phyloP scores from a whole-genome alignment of 2,113 vertebrate species.

The Oncorhynchus keta region DNA sequence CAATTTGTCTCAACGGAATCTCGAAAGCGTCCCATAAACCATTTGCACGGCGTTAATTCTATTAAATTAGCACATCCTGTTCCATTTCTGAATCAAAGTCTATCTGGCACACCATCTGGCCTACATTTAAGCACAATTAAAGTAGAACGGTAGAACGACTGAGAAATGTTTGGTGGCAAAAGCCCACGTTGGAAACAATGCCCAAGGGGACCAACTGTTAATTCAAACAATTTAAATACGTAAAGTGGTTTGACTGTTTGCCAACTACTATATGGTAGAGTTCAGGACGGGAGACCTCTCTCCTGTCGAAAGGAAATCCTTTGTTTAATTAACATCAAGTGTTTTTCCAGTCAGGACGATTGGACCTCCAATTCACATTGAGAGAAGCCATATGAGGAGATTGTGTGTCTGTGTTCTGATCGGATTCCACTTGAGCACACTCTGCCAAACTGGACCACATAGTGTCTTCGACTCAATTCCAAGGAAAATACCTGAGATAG shows the following conservation, averaged over 20 bases:
- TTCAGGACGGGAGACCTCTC: conserved; percentile 37
- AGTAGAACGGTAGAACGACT: conserved; percentile 10
- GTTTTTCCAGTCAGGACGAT: conserved; percentile 58
- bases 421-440: conserved; percentile 7
- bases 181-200: conserved; percentile 60
- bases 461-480: background rate
- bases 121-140: background rate
- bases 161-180: conserved; percentile 41
- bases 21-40: background rate
- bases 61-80: background rate
- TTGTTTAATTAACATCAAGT: conserved; percentile 68
- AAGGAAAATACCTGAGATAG: too few species aligned
- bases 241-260: conserved; percentile 44
- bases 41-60: background rate
- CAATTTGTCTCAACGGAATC: background rate
- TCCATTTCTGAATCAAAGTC: background rate
- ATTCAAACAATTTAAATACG: conserved; percentile 30
- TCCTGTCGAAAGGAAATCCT: conserved; percentile 73
- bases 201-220: conserved; percentile 35
- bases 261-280: conserved; percentile 63
- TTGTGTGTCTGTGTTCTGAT: conserved; percentile 35
- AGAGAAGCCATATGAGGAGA: conserved; percentile 23
- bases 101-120: background rate
- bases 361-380: conserved; percentile 35
- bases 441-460: background rate